These are phyloP conservation scores for Pao palembangensis DNA, from an alignment of 2,113 vertebrate genomes.

Conservation along the genomic window DNA sequence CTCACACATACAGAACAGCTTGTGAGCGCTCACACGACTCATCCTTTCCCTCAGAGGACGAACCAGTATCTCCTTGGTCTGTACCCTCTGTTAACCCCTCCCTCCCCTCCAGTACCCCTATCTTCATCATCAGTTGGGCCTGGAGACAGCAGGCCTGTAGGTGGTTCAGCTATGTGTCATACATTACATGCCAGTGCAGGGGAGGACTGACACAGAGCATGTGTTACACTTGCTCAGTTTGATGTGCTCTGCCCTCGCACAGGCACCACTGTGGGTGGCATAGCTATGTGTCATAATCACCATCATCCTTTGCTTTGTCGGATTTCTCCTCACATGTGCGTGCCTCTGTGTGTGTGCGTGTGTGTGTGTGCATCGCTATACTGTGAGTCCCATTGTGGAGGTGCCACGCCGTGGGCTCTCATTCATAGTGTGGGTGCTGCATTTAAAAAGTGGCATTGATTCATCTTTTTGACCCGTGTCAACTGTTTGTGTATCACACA, in stretches of 20 bases:
- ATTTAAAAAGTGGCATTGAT: constrained; percentile 51
- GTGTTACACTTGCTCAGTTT: constrained; percentile 72
- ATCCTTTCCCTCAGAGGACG: neutral
- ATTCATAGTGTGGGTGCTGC: constrained; percentile 67
- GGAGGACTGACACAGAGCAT: constrained; percentile 73
- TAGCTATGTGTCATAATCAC: constrained; percentile 74
- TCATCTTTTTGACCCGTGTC: constrained; percentile 52
- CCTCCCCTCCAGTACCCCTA: constrained; percentile 9
- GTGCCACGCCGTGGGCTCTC: constrained; percentile 59
- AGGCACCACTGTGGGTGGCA: constrained; percentile 70
- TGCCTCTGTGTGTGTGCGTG: constrained; percentile 24
- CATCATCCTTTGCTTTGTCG: constrained; percentile 64
- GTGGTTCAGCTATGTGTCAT: constrained; percentile 73
- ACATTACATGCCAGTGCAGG: constrained; percentile 71
- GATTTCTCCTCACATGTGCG: constrained; percentile 44
- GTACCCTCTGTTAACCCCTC: neutral
- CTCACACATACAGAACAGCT: constrained; percentile 15
- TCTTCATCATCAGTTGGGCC: constrained; percentile 49
- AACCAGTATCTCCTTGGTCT: neutral
- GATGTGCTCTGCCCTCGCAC: constrained; percentile 70
- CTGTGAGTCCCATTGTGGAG: constrained; percentile 62
- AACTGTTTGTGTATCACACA: constrained; percentile 29
- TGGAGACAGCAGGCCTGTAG: constrained; percentile 71
- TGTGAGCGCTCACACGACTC: constrained; percentile 22
- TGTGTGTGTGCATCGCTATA: constrained; percentile 45